Conservation (phyloP, 1,140 invertebrate genomes). For the Drosophila pseudoananassae region DNA sequence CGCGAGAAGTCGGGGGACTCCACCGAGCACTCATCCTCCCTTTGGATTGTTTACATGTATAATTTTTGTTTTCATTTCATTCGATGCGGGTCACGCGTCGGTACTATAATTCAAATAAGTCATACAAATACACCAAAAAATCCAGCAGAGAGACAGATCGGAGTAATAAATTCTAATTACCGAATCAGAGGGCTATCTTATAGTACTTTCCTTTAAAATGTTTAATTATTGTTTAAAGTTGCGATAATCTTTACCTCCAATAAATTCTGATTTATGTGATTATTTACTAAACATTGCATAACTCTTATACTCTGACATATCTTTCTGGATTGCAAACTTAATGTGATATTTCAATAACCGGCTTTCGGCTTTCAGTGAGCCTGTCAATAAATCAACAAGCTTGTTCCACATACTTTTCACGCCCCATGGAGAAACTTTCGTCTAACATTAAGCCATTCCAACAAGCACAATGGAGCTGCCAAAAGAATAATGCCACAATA, state of each 20-base stretch:
- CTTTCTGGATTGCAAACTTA: slow-evolving; percentile 23
- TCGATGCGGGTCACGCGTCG: slow-evolving; percentile 42
- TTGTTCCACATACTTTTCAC: slow-evolving; percentile 32
- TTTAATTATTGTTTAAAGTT: neutral
- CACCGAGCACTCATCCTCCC: slow-evolving; percentile 3
- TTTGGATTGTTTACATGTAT: slow-evolving; percentile 24
- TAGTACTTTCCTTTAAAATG: neutral
- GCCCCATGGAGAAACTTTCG: slow-evolving; percentile 35
- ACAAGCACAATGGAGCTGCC: slow-evolving; percentile 32
- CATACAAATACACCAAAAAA: slow-evolving; percentile 10
- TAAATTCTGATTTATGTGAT: neutral
- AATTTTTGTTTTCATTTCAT: slow-evolving; percentile 48
- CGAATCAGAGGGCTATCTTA: neutral
- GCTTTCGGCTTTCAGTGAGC: slow-evolving; percentile 23
- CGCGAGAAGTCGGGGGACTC: slow-evolving; percentile 5
- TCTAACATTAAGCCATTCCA: slow-evolving; percentile 30
- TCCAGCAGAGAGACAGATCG: neutral
- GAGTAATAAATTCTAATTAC: neutral
- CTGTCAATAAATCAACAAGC: slow-evolving; percentile 51
- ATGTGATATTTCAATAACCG: slow-evolving; percentile 37
- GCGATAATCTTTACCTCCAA: no score
- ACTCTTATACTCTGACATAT: neutral
- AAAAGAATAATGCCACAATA: slow-evolving; percentile 25
- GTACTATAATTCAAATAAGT: slow-evolving; percentile 22
- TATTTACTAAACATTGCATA: neutral